Base-by-base conservation (phyloP, 2,797 vertebrate species). In the Schizothorax lantsangensis region DNA sequence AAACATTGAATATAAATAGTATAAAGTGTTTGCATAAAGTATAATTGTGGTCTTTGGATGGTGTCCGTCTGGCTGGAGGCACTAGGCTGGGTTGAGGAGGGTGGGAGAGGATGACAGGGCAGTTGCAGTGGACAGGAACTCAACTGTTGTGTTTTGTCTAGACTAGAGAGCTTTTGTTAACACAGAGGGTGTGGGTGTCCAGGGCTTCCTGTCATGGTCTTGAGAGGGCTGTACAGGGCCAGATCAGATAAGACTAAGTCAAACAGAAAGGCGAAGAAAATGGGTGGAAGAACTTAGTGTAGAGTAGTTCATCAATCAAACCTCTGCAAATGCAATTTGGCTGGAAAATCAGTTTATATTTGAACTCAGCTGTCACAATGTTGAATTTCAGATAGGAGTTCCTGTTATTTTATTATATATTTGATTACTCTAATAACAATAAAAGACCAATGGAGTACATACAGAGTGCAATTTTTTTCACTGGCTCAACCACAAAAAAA, bases 131-230 rank as follows among this genome's bases (percentile, higher is more conserved):
- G 43, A 79, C 68, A 85, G 87, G 87, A 90, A 88, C 82, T 79
- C 47, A 21, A 21, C 43, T 84, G 49, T 52, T 82, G 75, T 88
- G 68, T 88, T 91, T 89, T 73, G 84, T 84, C 85, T 64, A 36
- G 69, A 57, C 85, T 64, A 36, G 69, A 57, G 79, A 64, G 57
- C 49, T 77, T 90, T 89, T 87, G 85, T 90, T 91, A 83, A 66
- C 86, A 83, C 59, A 71, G 72, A 89, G 87, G 90, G 89, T 85
- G 90, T 84, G 77, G 81, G 85, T 81, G 74, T 88, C 79, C 85
- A 85, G 83, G 49, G 86, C 36, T 89, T 90, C 87, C 88, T 87
- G 66, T 89, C 74, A 57, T 74, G 57, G 74, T 84, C 88, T 84
- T 69, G 73, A 73, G 47, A 77, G 15, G 43, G 40, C 71, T 81